Evolutionary conservation across 2,888 invertebrate genomes (phyloP).

Genomic region (Amiota communis): DNA sequence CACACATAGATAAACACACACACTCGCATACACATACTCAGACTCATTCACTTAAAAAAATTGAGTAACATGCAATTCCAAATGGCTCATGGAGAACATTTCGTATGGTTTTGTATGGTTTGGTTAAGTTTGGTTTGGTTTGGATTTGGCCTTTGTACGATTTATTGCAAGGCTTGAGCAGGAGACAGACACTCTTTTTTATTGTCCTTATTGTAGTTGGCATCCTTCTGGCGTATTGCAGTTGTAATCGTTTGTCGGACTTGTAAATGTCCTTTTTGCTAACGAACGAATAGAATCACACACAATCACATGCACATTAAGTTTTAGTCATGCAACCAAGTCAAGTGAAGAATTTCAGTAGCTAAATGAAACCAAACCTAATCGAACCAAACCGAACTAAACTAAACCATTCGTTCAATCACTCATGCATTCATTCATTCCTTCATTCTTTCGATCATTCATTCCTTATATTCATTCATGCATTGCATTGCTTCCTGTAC

Average conservation of each 20-base stretch:
- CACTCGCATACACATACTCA: slow-evolving; percentile 12
- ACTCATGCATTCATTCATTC: slow-evolving; percentile 28
- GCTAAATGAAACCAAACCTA: slow-evolving; percentile 34
- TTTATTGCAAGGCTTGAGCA: neutral
- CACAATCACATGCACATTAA: slow-evolving; percentile 11
- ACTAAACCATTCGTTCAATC: slow-evolving; percentile 17
- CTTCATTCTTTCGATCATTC: slow-evolving; percentile 18
- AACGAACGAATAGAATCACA: neutral
- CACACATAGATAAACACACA: too few species aligned
- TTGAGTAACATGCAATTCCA: slow-evolving; percentile 36
- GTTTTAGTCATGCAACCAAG: neutral
- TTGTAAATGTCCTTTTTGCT: neutral
- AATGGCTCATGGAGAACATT: too few species aligned
- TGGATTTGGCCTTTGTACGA: neutral
- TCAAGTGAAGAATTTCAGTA: neutral
- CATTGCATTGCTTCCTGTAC: slow-evolving; percentile 32
- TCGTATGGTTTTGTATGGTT: neutral
- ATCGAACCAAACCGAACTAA: slow-evolving; percentile 45
- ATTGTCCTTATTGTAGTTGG: neutral
- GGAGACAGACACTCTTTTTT: neutral
- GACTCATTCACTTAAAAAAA: slow-evolving; percentile 12
- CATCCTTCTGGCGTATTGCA: neutral
- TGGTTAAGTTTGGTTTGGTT: neutral
- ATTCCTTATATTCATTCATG: slow-evolving; percentile 26
- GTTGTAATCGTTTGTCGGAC: slow-evolving; percentile 12